Percentiles rank a stretch among this genome's conserved stretches.
Conservation (phyloP, 2,113 vertebrate species). For the Ictalurus furcatus region DNA sequence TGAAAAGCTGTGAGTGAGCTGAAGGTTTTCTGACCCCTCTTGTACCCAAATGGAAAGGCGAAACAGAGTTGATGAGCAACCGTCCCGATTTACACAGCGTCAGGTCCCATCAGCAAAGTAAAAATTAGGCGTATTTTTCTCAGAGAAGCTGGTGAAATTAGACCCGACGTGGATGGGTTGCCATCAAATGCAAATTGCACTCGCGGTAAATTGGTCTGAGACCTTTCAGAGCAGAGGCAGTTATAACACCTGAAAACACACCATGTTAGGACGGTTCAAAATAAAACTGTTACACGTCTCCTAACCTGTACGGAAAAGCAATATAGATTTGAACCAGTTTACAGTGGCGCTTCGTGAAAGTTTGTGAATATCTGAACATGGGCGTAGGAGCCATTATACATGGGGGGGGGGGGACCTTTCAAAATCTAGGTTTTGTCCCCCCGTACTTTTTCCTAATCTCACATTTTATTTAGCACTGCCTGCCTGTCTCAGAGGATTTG, state of each 20-base stretch:
- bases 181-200: slow-evolving; percentile 35
- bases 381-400: no score
- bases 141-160: slow-evolving; percentile 37
- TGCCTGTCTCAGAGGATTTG: no score
- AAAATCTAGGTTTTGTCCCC: no score
- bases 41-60: slow-evolving; percentile 2
- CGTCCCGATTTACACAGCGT: slow-evolving; percentile 26
- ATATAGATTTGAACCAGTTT: background rate
- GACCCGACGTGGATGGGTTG: slow-evolving; percentile 5
- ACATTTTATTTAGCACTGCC: no score
- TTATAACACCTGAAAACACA: slow-evolving; percentile 11
- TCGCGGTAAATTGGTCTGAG: slow-evolving; percentile 25
- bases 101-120: slow-evolving; percentile 35
- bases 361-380: no score
- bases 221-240: slow-evolving; percentile 10
- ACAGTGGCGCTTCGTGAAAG: no score
- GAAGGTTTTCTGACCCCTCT: slow-evolving; percentile 10
- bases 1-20: slow-evolving; percentile 5
- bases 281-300: background rate
- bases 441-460: no score
- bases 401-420: no score
- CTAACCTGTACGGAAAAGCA: background rate
- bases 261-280: background rate
- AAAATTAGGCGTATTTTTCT: slow-evolving; percentile 36
- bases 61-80: slow-evolving; percentile 43